Percentiles rank a stretch among this genome's conserved stretches.
These are phyloP conservation scores for Crossaster papposus DNA, from an alignment of 53 echinoderm and acorn worm genomes.

Conservation along the genomic window DNA sequence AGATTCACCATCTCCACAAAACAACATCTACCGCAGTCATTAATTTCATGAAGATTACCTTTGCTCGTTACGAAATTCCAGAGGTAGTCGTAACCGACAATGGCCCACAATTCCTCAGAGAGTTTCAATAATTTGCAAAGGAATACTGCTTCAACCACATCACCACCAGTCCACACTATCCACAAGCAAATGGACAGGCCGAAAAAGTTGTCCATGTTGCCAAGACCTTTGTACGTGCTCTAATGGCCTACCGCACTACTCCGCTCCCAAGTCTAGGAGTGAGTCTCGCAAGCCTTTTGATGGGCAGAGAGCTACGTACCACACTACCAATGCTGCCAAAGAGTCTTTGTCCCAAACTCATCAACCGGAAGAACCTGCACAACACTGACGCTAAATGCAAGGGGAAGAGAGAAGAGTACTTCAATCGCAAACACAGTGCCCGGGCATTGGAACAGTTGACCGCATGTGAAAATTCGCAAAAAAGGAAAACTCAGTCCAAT, in stretches of 20 bases:
- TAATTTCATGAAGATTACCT: conserved; percentile 30
- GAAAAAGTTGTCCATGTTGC: conserved; percentile 10
- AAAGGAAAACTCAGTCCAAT: no score
- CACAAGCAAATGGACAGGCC: conserved; percentile 14
- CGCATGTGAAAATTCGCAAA: no score
- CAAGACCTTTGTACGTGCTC: conserved; percentile 23
- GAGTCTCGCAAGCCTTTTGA: background rate
- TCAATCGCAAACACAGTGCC: no score
- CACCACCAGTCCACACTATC: conserved; percentile 8
- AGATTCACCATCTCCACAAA: conserved; percentile 18
- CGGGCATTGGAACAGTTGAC: no score
- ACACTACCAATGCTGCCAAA: background rate
- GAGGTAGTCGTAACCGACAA: conserved; percentile 37
- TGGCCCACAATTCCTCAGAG: background rate
- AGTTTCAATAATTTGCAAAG: background rate
- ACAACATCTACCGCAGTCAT: conserved; percentile 18
- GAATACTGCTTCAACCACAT: background rate
- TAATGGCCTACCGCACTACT: conserved; percentile 42
- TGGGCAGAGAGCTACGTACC: conserved; percentile 19
- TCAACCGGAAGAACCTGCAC: no score
- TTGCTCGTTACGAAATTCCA: conserved; percentile 54
- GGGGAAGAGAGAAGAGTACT: no score
- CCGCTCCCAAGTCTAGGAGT: background rate
- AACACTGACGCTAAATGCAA: no score
- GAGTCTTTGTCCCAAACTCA: conserved; percentile 17